These are phyloP conservation scores for Apostichopus leukothele DNA, from an alignment of 53 echinoderm and acorn worm genomes.

Conservation along the genomic window DNA sequence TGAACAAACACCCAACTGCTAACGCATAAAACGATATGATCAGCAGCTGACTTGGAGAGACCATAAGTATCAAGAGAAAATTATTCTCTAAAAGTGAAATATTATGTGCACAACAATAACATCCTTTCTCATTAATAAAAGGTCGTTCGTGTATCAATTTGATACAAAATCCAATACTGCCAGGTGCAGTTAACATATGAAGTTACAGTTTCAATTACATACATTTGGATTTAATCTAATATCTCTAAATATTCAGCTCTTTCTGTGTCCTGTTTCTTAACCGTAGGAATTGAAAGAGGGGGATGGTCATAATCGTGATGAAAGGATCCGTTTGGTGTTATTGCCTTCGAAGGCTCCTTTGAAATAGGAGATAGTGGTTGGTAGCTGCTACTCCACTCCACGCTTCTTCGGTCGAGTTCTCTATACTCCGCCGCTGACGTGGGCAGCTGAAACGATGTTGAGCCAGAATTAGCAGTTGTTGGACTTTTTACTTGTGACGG, in stretches of 20 bases:
- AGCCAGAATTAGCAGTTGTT: too few relatives aligned
- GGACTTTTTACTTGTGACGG: too few relatives aligned
- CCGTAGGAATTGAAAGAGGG: not conserved
- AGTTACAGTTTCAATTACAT: not conserved
- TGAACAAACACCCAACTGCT: too few relatives aligned
- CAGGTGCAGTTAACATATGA: too few relatives aligned
- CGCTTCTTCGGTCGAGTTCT: not conserved
- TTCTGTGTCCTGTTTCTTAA: not conserved
- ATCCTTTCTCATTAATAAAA: too few relatives aligned
- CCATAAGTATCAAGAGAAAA: too few relatives aligned
- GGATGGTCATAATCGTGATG: constrained; percentile 19
- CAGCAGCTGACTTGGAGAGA: too few relatives aligned
- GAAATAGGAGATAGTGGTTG: not conserved
- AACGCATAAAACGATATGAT: too few relatives aligned
- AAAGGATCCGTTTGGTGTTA: not conserved
- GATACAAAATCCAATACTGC: too few relatives aligned
- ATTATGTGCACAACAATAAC: too few relatives aligned
- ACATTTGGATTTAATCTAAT: not conserved
- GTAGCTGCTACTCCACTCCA: not conserved
- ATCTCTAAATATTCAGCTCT: constrained; percentile 13
- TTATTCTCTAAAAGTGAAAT: too few relatives aligned
- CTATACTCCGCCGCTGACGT: not conserved
- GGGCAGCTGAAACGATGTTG: not conserved
- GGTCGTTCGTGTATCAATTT: too few relatives aligned
- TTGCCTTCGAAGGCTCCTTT: not conserved